Percentiles rank a stretch among this genome's conserved stretches.
Conservation (phyloP, 1,140 invertebrate species). For the Hyposmocoma kahamanoa region DNA sequence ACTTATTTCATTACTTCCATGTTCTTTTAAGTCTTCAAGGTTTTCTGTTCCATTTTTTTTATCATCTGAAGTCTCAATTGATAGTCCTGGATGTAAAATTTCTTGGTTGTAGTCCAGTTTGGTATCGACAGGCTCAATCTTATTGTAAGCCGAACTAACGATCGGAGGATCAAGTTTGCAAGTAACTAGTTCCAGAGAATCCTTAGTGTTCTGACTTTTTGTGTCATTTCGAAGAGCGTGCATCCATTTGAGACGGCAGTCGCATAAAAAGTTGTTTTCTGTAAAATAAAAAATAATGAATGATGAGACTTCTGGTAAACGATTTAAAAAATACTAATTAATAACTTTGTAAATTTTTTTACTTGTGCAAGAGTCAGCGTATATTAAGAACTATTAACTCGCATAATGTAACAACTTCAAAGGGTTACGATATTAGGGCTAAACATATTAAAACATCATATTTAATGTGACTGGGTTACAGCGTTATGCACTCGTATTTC, state of each 20-base stretch:
- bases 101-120: conserved; percentile 43
- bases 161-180: conserved; percentile 77
- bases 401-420: too few relatives aligned
- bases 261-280: conserved; percentile 87
- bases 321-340: too few relatives aligned
- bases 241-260: conserved; percentile 86
- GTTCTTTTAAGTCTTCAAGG: conserved; percentile 30
- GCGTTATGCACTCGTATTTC: conserved; percentile 18
- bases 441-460: too few relatives aligned
- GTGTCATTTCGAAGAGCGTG: conserved; percentile 82
- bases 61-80: conserved; percentile 35
- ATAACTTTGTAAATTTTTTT: too few relatives aligned
- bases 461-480: too few relatives aligned
- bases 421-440: too few relatives aligned
- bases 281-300: conserved; percentile 57
- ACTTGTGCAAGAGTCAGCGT: too few relatives aligned
- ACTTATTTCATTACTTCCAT: conserved; percentile 20
- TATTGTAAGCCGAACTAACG: conserved; percentile 57
- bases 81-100: conserved; percentile 34
- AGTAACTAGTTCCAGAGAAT: conserved; percentile 78
- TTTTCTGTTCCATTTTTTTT: conserved; percentile 48
- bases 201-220: conserved; percentile 78
- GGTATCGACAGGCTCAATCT: conserved; percentile 38
- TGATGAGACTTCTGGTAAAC: too few relatives aligned
- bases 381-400: too few relatives aligned